Conservation (phyloP, 2,113 vertebrate species). For the Meles meles region DNA sequence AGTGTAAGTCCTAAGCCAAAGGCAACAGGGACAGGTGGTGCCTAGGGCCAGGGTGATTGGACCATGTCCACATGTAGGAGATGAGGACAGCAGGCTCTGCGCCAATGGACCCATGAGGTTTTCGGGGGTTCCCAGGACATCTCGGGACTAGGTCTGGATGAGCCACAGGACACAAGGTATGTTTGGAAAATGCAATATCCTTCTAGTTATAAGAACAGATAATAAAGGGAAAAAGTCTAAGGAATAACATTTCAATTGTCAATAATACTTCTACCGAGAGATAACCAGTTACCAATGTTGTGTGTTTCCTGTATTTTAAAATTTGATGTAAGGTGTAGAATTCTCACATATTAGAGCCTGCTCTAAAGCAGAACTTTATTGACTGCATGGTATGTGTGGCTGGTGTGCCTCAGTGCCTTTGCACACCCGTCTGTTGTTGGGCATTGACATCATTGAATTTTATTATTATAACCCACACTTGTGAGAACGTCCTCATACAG, state of each 20-base stretch:
- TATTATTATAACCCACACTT: neutral
- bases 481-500: neutral
- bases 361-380: neutral
- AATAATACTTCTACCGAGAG: neutral
- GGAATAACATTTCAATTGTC: neutral
- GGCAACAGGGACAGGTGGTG: neutral
- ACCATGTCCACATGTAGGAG: no score
- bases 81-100: neutral
- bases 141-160: neutral
- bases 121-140: neutral
- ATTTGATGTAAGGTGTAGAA: neutral
- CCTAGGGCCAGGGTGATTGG: neutral
- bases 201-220: neutral
- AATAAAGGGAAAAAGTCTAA: neutral
- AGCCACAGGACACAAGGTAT: neutral
- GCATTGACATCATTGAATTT: neutral
- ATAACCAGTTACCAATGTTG: neutral
- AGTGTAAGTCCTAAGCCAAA: neutral
- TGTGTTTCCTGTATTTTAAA: neutral
- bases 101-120: fast-evolving
- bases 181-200: neutral
- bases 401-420: neutral
- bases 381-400: fast-evolving
- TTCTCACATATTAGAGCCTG: neutral
- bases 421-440: no score